These are phyloP conservation scores for Antechinus flavipes DNA, from an alignment of 2,113 vertebrate genomes.

Conservation along the genomic window DNA sequence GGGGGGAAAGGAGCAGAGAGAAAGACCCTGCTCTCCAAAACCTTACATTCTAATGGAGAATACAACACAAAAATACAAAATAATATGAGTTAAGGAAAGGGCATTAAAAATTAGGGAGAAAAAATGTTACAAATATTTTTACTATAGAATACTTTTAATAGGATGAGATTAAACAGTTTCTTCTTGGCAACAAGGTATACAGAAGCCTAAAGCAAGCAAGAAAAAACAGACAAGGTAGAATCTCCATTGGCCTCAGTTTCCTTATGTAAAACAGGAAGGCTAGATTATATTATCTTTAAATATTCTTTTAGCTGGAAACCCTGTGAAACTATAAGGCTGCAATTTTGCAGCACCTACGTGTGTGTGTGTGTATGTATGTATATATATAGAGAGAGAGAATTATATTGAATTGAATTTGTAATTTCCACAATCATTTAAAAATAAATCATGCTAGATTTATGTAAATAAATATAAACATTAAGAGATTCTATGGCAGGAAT, in stretches of 20 bases:
- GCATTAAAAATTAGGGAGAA: background rate
- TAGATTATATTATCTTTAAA: background rate
- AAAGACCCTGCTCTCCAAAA: background rate
- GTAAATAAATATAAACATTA: slow-evolving; percentile 42
- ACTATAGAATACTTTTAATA: background rate
- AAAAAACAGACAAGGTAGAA: background rate
- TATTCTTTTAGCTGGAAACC: background rate
- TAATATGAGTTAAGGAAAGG: background rate
- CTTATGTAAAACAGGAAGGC: background rate
- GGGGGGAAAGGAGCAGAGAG: too few relatives aligned
- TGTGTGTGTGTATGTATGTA: too few relatives aligned
- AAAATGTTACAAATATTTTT: background rate
- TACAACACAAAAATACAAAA: background rate
- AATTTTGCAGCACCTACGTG: background rate
- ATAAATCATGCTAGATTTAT: slow-evolving; percentile 34
- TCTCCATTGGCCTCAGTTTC: background rate
- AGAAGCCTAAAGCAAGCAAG: background rate
- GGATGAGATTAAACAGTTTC: background rate
- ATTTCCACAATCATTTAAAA: slow-evolving; percentile 11
- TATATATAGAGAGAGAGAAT: too few relatives aligned
- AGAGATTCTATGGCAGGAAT: slow-evolving; percentile 45
- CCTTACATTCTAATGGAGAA: background rate
- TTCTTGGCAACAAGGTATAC: background rate
- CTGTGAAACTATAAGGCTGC: background rate
- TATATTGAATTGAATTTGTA: background rate